Conservation (phyloP, 2,888 invertebrate genomes). For the Chydorus sphaericus region DNA sequence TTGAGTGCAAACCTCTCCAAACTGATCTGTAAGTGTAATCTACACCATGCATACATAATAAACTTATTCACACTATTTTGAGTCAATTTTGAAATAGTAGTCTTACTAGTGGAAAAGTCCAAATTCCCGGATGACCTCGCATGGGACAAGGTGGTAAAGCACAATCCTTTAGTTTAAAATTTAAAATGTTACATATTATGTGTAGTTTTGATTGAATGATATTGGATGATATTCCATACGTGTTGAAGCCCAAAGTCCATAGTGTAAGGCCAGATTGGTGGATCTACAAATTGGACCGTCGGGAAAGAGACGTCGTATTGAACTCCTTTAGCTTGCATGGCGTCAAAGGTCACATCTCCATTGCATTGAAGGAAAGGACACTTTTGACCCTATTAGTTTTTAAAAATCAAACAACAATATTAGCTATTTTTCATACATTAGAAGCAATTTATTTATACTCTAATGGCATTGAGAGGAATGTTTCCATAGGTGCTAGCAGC, state of each 20-base stretch:
- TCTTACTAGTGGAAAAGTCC: constrained; percentile 1
- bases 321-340: neutral
- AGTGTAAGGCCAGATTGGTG: constrained; percentile 13
- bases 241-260: constrained; percentile 6
- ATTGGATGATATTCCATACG: too few relatives aligned
- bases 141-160: constrained; percentile 3
- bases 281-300: neutral
- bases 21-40: neutral
- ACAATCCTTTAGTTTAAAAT: neutral
- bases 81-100: neutral
- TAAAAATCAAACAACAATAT: too few relatives aligned
- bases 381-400: neutral
- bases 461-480: neutral
- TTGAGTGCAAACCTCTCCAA: too few relatives aligned
- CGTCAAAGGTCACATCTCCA: neutral
- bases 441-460: neutral
- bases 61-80: neutral
- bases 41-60: too few relatives aligned
- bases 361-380: constrained; percentile 6
- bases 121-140: neutral
- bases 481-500: neutral
- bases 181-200: too few relatives aligned
- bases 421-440: too few relatives aligned
- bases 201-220: too few relatives aligned
- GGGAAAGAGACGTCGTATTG: constrained; percentile 7